Percentiles rank a stretch among this genome's conserved stretches.
Conservation (phyloP, 2,888 invertebrate genomes). For the Yponomeuta malinellus region DNA sequence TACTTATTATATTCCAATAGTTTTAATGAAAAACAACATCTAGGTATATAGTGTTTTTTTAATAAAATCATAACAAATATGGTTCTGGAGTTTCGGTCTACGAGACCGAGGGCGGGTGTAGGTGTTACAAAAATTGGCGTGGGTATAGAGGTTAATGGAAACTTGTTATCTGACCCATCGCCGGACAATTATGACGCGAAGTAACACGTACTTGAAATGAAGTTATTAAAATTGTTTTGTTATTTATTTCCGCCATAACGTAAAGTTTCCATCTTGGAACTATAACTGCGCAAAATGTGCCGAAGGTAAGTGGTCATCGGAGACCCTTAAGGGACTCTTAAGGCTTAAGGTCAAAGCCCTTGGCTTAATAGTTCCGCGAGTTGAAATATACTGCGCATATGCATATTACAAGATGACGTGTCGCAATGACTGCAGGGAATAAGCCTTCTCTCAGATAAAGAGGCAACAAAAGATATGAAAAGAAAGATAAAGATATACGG, state of each 20-base stretch:
- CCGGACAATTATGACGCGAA: not conserved
- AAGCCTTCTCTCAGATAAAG: no score
- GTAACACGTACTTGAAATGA: not conserved
- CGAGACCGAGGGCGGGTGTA: no score
- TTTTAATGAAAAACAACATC: no score
- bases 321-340: not conserved
- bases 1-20: no score
- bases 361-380: not conserved
- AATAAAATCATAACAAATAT: no score
- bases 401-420: not conserved
- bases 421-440: not conserved
- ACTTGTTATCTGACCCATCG: no score
- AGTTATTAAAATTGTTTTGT: not conserved
- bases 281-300: not conserved
- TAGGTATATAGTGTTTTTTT: no score
- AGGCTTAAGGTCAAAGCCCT: not conserved
- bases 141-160: no score
- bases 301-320: not conserved
- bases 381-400: not conserved
- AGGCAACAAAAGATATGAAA: no score
- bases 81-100: no score
- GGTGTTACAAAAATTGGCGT: no score
- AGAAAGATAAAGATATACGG: no score
- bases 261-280: not conserved
- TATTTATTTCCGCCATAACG: not conserved